A percentile compares a stretch with the other conserved stretches of the same genome.
phyloP scores from a whole-genome alignment of 2,888 invertebrate genomes.

The Ecliptopera silaceata region DNA sequence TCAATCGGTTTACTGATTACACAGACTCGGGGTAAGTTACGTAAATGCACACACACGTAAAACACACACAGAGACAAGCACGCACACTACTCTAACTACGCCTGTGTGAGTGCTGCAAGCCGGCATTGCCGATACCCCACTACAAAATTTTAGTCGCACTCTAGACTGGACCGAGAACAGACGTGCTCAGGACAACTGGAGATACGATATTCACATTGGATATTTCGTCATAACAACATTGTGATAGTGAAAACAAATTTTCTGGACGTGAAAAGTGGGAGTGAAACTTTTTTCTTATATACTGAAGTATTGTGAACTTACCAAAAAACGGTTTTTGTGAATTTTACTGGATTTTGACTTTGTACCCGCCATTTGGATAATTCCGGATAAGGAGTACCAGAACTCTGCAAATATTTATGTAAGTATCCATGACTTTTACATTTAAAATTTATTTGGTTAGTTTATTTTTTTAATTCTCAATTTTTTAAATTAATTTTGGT shows the following conservation, averaged over 20 bases:
- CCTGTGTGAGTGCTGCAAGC: constrained; percentile 66
- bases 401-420: constrained; percentile 81
- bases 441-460: not conserved
- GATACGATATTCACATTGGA: constrained; percentile 65
- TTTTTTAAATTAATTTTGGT: not conserved
- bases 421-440: constrained; percentile 55
- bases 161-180: constrained; percentile 62
- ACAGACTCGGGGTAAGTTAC: constrained; percentile 68
- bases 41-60: constrained; percentile 70
- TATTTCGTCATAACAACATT: constrained; percentile 80
- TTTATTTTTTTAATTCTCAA: not conserved
- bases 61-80: constrained; percentile 47
- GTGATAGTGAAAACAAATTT: constrained; percentile 73
- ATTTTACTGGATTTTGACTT: constrained; percentile 70
- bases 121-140: constrained; percentile 76
- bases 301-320: constrained; percentile 63
- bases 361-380: constrained; percentile 78
- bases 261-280: constrained; percentile 77
- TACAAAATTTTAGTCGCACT: constrained; percentile 77
- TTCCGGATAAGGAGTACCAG: constrained; percentile 71
- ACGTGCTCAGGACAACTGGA: constrained; percentile 62
- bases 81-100: constrained; percentile 32
- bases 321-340: constrained; percentile 52
- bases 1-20: constrained; percentile 76
- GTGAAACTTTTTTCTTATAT: constrained; percentile 60